Evolutionary conservation across 2,113 vertebrate genomes (phyloP).

Genomic region (Spea bombifrons): DNA sequence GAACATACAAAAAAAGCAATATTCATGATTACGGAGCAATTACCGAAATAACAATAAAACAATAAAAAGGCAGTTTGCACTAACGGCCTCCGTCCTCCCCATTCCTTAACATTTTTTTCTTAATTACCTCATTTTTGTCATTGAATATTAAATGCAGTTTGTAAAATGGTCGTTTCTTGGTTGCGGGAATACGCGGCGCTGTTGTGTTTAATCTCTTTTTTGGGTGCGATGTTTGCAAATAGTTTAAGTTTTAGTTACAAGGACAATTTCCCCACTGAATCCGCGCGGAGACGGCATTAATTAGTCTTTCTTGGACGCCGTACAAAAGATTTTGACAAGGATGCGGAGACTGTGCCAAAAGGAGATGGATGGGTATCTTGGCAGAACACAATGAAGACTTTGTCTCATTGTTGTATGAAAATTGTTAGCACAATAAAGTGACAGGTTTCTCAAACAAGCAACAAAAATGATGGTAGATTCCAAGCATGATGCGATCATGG

Average conservation of each 20-base stretch:
- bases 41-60: no score
- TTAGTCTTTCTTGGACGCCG: slow-evolving; percentile 62
- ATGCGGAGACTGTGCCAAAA: slow-evolving; percentile 57
- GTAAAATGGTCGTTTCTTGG: neutral
- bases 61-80: no score
- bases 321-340: slow-evolving; percentile 58
- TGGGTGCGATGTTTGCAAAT: neutral
- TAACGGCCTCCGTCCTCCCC: no score
- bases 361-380: slow-evolving; percentile 64
- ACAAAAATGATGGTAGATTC: slow-evolving; percentile 33
- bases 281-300: slow-evolving; percentile 59
- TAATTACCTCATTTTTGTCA: no score
- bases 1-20: no score
- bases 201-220: neutral
- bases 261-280: slow-evolving; percentile 55
- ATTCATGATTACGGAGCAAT: no score
- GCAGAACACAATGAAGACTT: slow-evolving; percentile 62
- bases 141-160: no score
- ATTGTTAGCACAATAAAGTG: slow-evolving; percentile 64
- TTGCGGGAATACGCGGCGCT: neutral
- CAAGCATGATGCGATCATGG: neutral
- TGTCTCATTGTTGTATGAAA: slow-evolving; percentile 64
- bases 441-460: slow-evolving; percentile 56
- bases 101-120: no score
- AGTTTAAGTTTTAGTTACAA: neutral